These are phyloP conservation scores for Caenorhabditis inopinata DNA, from an alignment of 1,140 invertebrate genomes.

Conservation along the genomic window DNA sequence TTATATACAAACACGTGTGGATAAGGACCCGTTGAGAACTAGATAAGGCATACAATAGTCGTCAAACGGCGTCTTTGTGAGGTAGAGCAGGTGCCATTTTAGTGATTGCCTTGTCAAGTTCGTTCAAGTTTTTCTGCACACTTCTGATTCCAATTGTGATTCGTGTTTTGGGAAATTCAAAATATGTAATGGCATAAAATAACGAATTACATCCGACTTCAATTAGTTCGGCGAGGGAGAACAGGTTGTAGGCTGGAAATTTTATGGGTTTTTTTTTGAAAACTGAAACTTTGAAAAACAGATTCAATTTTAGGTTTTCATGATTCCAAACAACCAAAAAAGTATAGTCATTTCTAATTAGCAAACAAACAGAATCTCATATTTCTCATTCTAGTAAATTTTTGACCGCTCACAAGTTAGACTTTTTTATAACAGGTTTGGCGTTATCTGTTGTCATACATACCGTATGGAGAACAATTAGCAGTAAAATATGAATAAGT, in stretches of 20 bases:
- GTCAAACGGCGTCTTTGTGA: background rate
- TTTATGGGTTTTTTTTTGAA: background rate
- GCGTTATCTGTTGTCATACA: no score
- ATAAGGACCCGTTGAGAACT: background rate
- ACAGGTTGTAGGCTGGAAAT: slow-evolving; percentile 58
- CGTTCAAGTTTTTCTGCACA: background rate
- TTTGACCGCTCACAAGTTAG: no score
- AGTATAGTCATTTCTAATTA: no score
- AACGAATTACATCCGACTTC: slow-evolving; percentile 49
- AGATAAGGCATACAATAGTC: background rate
- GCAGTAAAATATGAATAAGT: slow-evolving; percentile 55
- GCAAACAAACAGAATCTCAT: no score
- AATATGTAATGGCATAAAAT: slow-evolving; percentile 44
- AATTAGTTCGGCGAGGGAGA: slow-evolving; percentile 63
- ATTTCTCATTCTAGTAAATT: no score
- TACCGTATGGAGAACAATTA: slow-evolving; percentile 54
- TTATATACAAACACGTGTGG: slow-evolving; percentile 18
- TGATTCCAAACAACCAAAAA: no score
- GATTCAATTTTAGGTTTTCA: no score
- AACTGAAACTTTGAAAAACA: background rate
- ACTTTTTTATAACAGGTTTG: no score
- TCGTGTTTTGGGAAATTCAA: slow-evolving; percentile 46
- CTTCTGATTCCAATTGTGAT: slow-evolving; percentile 36
- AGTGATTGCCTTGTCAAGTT: background rate
- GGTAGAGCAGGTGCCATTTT: slow-evolving; percentile 4